Evolutionary conservation across 2,797 vertebrate genomes (phyloP).

Genomic region (Propithecus perrieri): DNA sequence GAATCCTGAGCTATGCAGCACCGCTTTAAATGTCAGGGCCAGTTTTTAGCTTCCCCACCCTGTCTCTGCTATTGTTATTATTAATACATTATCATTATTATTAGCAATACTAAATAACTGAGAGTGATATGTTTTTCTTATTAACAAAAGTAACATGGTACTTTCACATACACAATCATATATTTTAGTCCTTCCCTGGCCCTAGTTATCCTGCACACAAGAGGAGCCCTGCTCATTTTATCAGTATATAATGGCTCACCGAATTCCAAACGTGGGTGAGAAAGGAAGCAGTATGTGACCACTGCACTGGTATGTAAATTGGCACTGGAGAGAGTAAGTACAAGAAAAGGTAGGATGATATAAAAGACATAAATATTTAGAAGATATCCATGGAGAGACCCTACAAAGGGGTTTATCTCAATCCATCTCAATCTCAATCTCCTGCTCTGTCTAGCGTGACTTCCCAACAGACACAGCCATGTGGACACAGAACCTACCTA

Average conservation of each 20-base stretch:
- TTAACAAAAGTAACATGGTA: background rate
- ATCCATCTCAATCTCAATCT: background rate
- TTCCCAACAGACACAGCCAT: background rate
- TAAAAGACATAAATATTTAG: background rate
- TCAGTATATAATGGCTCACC: background rate
- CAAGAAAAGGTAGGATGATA: background rate
- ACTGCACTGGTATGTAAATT: background rate
- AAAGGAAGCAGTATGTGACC: background rate
- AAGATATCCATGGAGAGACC: background rate
- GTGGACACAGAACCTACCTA: background rate
- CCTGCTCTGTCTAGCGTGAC: background rate
- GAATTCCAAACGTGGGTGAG: background rate
- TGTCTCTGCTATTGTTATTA: background rate
- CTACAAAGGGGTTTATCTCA: background rate
- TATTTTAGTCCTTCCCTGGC: background rate
- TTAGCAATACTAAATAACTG: background rate
- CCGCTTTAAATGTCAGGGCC: background rate
- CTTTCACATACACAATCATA: background rate
- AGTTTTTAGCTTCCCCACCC: background rate
- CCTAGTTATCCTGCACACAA: rapidly evolving
- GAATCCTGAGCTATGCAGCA: background rate
- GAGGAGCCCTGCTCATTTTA: too few relatives aligned
- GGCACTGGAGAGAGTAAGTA: background rate
- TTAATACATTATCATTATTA: background rate
- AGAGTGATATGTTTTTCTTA: background rate